Percentiles rank a stretch among this genome's conserved stretches.
Conservation (phyloP, 2,113 vertebrate genomes). For the Talpa occidentalis region DNA sequence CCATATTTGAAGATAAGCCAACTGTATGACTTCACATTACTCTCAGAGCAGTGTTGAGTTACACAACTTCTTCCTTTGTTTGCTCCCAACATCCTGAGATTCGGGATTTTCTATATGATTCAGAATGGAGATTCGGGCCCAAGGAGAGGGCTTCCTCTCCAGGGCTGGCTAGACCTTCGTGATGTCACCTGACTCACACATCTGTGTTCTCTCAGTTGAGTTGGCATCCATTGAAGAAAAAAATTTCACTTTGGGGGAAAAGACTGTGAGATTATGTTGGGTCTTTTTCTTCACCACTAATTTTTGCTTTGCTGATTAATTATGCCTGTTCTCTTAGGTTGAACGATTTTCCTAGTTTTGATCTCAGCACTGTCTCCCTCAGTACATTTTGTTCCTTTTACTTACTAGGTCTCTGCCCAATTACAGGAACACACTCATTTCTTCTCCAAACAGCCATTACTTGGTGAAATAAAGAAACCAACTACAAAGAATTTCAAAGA, state of each 20-base stretch:
- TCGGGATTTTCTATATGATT: conserved; percentile 79
- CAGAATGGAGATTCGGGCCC: conserved; percentile 74
- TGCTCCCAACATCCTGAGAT: conserved; percentile 83
- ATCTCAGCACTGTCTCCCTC: conserved; percentile 36
- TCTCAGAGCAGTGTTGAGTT: conserved; percentile 83
- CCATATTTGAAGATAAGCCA: conserved; percentile 86
- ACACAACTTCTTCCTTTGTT: conserved; percentile 83
- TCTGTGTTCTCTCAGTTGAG: not conserved
- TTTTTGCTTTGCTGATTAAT: conserved; percentile 53
- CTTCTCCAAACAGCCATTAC: conserved; percentile 44
- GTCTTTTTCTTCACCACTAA: not conserved
- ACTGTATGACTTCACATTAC: conserved; percentile 86
- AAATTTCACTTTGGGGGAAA: not conserved
- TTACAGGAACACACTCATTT: conserved; percentile 49
- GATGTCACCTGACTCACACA: not conserved
- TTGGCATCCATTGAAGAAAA: not conserved
- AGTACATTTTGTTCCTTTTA: conserved; percentile 72
- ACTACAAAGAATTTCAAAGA: conserved; percentile 27
- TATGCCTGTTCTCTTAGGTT: conserved; percentile 57
- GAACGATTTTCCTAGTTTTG: conserved; percentile 78
- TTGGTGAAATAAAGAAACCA: conserved; percentile 49
- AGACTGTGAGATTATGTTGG: conserved; percentile 34
- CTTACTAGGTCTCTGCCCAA: conserved; percentile 47
- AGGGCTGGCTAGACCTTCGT: conserved; percentile 40
- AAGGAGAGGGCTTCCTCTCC: conserved; percentile 62